A percentile compares a stretch with the other conserved stretches of the same genome.
These are phyloP conservation scores for Eidolon dupreanum DNA, from an alignment of 2,797 vertebrate genomes.

Conservation along the genomic window DNA sequence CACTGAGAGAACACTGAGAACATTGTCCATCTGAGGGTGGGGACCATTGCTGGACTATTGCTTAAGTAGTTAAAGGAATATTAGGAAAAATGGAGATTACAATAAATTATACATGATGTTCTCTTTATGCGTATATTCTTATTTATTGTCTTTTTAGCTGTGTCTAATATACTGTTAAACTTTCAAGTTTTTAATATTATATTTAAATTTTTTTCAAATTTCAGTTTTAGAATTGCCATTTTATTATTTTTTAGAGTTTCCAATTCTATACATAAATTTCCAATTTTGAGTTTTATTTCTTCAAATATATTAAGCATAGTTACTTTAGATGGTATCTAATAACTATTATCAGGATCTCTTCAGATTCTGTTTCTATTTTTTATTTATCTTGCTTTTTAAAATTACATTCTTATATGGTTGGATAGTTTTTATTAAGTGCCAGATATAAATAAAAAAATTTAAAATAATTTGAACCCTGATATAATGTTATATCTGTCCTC, in stretches of 20 bases:
- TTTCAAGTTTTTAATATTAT: not conserved
- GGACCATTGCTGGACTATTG: not conserved
- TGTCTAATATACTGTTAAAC: not conserved
- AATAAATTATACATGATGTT: not conserved
- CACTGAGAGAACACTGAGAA: not conserved
- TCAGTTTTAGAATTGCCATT: not conserved
- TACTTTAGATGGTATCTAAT: not conserved
- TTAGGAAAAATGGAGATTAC: not conserved
- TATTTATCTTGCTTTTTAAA: not conserved
- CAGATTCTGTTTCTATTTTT: conserved; percentile 13
- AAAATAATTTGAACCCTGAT: not conserved
- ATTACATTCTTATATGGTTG: not conserved
- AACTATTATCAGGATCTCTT: not conserved
- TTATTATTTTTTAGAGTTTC: not conserved
- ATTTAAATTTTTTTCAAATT: not conserved
- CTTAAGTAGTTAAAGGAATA: not conserved
- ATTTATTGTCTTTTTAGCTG: not conserved
- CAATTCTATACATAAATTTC: not conserved
- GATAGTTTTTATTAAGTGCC: not conserved
- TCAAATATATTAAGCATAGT: not conserved
- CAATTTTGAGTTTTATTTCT: not conserved
- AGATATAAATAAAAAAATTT: not conserved
- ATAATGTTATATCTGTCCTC: not conserved
- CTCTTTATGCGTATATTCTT: not conserved
- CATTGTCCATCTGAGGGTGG: not conserved